A percentile compares a stretch with the other conserved stretches of the same genome.
Conservation (phyloP, 2,113 vertebrate genomes). For the Anser cygnoides region DNA sequence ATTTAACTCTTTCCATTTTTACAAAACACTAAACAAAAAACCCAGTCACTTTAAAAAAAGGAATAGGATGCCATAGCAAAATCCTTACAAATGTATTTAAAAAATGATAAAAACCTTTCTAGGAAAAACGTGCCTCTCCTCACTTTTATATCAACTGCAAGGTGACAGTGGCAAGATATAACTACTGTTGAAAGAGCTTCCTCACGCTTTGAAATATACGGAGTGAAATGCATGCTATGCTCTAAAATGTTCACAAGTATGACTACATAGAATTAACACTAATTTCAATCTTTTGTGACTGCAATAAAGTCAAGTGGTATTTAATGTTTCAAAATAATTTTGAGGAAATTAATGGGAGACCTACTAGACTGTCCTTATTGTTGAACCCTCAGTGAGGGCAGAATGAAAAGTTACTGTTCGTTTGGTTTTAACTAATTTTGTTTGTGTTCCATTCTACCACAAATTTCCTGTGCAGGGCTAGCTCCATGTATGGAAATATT, state of each 20-base stretch:
- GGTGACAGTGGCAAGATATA: neutral
- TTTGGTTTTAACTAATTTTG: neutral
- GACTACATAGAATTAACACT: neutral
- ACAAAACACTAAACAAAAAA: neutral
- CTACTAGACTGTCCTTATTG: neutral
- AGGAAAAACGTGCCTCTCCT: neutral
- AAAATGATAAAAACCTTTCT: neutral
- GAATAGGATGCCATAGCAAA: neutral
- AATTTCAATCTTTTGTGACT: constrained; percentile 1
- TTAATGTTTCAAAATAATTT: neutral
- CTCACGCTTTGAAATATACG: neutral
- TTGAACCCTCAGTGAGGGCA: constrained; percentile 14
- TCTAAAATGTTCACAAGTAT: neutral
- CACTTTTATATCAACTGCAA: neutral
- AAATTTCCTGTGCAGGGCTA: constrained; percentile 41
- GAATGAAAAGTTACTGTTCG: neutral
- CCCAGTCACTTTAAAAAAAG: neutral
- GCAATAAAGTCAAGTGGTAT: neutral
- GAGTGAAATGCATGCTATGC: neutral
- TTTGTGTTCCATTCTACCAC: neutral
- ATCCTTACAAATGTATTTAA: neutral
- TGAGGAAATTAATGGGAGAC: neutral
- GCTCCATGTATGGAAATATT: neutral
- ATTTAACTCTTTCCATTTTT: neutral
- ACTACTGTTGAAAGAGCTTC: neutral